Conservation (phyloP, 2,797 vertebrate genomes). For the Odontamblyopus lacepedii region DNA sequence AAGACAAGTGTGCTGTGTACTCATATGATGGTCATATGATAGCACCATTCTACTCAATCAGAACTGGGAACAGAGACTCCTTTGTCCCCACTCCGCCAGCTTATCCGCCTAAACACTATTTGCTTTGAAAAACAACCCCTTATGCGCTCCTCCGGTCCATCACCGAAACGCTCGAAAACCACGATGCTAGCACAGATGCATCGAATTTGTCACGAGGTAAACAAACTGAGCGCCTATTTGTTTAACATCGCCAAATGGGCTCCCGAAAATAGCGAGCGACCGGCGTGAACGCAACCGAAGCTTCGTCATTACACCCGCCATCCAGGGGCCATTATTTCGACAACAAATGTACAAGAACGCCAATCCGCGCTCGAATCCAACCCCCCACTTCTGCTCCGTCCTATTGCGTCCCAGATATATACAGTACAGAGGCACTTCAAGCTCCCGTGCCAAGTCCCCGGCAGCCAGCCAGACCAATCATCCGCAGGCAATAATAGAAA, state of each 20-base stretch:
- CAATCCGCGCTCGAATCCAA: constrained; percentile 8
- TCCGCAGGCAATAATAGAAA: constrained; percentile 77
- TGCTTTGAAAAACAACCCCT: background rate
- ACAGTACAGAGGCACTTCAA: constrained; percentile 62
- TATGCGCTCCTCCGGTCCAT: background rate
- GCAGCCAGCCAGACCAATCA: constrained; percentile 75
- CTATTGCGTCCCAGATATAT: constrained; percentile 22
- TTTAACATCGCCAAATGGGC: constrained; percentile 65
- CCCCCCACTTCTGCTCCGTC: background rate
- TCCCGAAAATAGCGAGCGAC: constrained; percentile 62
- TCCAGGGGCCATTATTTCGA: constrained; percentile 65
- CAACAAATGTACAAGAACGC: constrained; percentile 50
- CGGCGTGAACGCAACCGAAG: constrained; percentile 54
- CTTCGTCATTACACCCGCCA: constrained; percentile 65
- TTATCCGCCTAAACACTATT: background rate
- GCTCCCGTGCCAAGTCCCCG: constrained; percentile 61
- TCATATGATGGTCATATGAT: constrained; percentile 56
- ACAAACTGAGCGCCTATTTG: constrained; percentile 65
- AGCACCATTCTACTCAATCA: constrained; percentile 9
- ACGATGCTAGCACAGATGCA: constrained; percentile 17
- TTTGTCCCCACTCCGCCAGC: constrained; percentile 30
- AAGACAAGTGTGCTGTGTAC: constrained; percentile 1
- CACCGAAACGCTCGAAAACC: background rate
- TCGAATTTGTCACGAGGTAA: constrained; percentile 40
- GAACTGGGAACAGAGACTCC: constrained; percentile 40